Base-by-base conservation (phyloP, 2,888 invertebrate species). In the Deroplatys truncata region DNA sequence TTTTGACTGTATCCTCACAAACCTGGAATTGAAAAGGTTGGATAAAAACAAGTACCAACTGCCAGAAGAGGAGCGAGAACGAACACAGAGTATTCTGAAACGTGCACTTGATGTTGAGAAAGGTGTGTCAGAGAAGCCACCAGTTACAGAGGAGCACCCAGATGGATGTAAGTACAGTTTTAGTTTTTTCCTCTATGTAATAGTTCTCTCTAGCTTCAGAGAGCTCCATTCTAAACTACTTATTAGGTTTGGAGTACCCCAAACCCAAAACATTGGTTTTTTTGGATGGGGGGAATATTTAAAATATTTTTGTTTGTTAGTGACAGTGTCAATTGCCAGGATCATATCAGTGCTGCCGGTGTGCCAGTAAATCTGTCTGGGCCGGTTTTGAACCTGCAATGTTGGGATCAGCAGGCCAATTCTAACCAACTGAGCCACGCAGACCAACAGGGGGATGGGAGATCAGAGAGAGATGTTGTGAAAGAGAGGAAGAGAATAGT, bases 1-100 rank as follows among this genome's bases (percentile, higher is more conserved):
- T 93, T 97, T 98, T 94, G 98, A 98, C 93, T 98, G 98, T 93
- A 97, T 98, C 93, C 94, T 97, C 92, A 98, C 98, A 13, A 98
- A 98, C 91, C 94, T 98, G 91, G 97, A 96, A 91, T 94, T 98
- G 93, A 95, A 95, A 84, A 96, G 96, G 92, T 94, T 97, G 83
- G 96, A 96, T 90, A 96, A 96, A 92, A 96, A 97, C 91, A 95
- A 95, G 91, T 97, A 96, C 93, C 94, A 95, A 91, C 94, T 98
- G 91, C 96, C 96, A 3, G 94, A 95, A 86, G 95, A 95, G n/a
- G 98, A 98, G 93, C 95, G 96, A 90, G 95, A 95, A 90, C 95
- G 98, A 90, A 97, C 98, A 83, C 96, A 96, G 92, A 98, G 96
- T 93, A 98, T 98, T 92, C 94, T 98, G 91, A 96, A 97, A 92